Evolutionary conservation across 2,888 invertebrate species (phyloP).

Genomic region (Monochamus alternatus): DNA sequence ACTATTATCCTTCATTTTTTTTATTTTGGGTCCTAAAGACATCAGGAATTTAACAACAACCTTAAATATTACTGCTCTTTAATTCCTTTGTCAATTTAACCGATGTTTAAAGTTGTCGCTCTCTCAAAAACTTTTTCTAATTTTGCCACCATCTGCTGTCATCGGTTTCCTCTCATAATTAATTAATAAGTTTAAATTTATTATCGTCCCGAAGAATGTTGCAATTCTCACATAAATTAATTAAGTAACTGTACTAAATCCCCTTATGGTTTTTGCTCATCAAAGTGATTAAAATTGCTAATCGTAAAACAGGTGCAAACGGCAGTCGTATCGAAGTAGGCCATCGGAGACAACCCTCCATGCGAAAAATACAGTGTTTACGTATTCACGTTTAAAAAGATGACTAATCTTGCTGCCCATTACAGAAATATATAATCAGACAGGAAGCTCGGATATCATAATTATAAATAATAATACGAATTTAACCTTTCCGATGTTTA

Average conservation of each 20-base stretch:
- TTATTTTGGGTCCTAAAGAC: too few relatives aligned
- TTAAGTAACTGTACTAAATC: not conserved
- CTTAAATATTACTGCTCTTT: too few relatives aligned
- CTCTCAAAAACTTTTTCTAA: too few relatives aligned
- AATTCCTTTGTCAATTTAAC: too few relatives aligned
- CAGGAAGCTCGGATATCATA: not conserved
- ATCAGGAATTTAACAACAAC: too few relatives aligned
- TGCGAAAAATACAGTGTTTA: conserved; percentile 4
- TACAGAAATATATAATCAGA: not conserved
- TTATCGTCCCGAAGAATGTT: too few relatives aligned
- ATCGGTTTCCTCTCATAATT: too few relatives aligned
- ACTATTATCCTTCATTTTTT: too few relatives aligned
- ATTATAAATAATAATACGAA: not conserved
- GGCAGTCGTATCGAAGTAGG: not conserved
- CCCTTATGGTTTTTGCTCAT: not conserved
- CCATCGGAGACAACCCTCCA: conserved; percentile 1
- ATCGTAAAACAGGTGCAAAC: not conserved
- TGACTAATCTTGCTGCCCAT: not conserved
- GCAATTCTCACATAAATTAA: too few relatives aligned
- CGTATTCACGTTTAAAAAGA: not conserved
- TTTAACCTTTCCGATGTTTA: conserved; percentile 1
- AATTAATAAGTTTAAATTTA: too few relatives aligned
- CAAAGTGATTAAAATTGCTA: not conserved
- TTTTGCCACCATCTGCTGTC: too few relatives aligned
- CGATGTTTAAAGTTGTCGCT: too few relatives aligned